Evolutionary conservation across 2,888 invertebrate genomes (phyloP), one percentile per base, ranked within the genome.

Genomic region (Caenorhabditis sp.): DNA sequence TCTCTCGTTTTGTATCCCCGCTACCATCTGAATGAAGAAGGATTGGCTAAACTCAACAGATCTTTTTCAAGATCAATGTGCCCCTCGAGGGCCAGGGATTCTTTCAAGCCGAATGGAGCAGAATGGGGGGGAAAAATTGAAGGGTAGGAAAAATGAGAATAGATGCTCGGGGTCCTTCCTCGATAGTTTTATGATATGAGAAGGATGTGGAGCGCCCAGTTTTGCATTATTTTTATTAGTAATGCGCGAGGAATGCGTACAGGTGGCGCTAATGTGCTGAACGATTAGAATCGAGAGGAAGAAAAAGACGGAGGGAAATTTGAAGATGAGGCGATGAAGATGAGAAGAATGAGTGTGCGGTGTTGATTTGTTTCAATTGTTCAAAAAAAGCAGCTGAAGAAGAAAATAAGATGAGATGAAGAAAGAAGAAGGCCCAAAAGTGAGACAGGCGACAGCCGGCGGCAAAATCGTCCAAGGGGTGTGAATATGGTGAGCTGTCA

Each of bases 401-500:
- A 10, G 38, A 38, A 38, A 12, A 5, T 38, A 47, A 41, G 44
- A 54, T 35, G 41, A 54, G 69, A 69, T 31, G 35, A 56, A 24
- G 72, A 73, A 51, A 74, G 61, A 51, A 63, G 68, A 74, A n/a
- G n/a, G n/a, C n/a, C n/a, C n/a, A n/a, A n/a, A n/a, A 51, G 31
- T 31, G 31, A 31, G 31, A 31, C 7, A 38, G 49, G 64, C 44
- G 76, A 77, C 68, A 75, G 69, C 77, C 73, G 80, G 80, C 80
- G 73, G 54, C 31, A 73, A 44, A 26, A 59, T 26, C 49, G 2
- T 28, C 28, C 6, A 26, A 47, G 31, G 72, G 79, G 80, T 77
- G 77, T 73, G 75, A 77, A 82, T 70, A 69, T 79, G 79, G 79
- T 79, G 66, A 82, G 76, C 77, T 82, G 82, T 82, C 82, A 79